A percentile compares a stretch with the other conserved stretches of the same genome.
These are phyloP conservation scores for Macroglossus sobrinus DNA, from an alignment of 2,113 vertebrate genomes.

Conservation along the genomic window DNA sequence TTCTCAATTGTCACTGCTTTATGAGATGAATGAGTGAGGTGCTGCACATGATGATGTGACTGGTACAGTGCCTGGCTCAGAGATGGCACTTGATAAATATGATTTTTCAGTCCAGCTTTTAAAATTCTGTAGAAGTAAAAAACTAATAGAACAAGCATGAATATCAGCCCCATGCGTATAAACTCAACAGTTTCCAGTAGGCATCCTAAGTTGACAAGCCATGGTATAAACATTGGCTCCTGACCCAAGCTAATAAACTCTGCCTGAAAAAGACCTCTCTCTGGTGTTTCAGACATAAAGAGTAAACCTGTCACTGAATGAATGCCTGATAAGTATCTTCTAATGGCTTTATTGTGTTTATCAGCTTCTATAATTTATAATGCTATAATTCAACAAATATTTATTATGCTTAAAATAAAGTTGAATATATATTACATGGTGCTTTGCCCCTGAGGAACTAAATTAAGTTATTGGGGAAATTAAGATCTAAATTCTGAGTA, in stretches of 20 bases:
- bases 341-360: background rate
- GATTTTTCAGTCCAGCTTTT: background rate
- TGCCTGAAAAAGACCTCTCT: background rate
- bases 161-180: background rate
- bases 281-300: background rate
- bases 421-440: background rate
- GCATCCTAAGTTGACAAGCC: background rate
- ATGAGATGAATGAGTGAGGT: background rate
- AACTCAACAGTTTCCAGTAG: background rate
- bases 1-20: background rate
- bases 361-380: background rate
- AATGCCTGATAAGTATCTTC: background rate
- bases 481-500: background rate
- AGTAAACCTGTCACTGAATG: background rate
- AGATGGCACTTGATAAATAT: background rate
- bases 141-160: background rate
- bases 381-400: background rate
- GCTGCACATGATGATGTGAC: background rate
- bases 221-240: background rate
- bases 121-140: background rate
- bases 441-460: background rate
- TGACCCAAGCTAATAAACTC: background rate
- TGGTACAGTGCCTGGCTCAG: background rate
- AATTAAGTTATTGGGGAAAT: background rate
- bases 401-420: background rate